phyloP scores from a whole-genome alignment of 2,113 vertebrate genomes.

The Rostratula benghalensis region DNA sequence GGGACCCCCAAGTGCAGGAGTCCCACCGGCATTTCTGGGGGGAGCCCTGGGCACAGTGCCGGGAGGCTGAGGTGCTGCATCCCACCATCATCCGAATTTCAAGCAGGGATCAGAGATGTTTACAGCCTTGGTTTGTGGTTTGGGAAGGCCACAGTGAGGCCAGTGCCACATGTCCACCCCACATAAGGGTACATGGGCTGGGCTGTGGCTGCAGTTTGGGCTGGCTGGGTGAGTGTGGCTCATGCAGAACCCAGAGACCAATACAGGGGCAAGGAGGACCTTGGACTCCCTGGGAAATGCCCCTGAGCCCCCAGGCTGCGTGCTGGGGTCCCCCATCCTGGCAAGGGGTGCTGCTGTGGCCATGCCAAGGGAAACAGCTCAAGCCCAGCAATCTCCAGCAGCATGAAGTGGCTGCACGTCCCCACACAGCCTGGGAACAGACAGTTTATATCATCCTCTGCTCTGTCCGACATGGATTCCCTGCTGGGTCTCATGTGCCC shows the following conservation, averaged over 20 bases:
- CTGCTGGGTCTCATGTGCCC: neutral
- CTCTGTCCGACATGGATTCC: neutral
- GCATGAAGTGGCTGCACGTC: neutral
- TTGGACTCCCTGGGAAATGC: neutral
- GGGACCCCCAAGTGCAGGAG: neutral
- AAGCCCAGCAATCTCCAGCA: neutral
- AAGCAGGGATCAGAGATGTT: neutral
- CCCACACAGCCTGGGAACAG: neutral
- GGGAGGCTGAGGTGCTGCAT: neutral
- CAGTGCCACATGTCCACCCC: fast-evolving
- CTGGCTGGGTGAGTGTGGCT: neutral
- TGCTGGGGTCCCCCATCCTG: neutral
- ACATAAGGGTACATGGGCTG: fast-evolving
- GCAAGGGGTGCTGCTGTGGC: neutral
- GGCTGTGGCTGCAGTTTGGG: neutral
- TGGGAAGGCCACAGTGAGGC: neutral
- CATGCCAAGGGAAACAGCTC: neutral
- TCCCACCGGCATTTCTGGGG: fast-evolving
- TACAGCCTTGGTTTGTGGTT: neutral
- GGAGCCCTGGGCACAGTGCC: neutral
- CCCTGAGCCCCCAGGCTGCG: neutral
- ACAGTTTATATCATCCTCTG: neutral
- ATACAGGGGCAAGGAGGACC: neutral
- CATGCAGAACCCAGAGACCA: neutral
- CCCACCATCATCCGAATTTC: neutral